Conservation (phyloP, 2,888 invertebrate species). For the Tipula confusa region DNA sequence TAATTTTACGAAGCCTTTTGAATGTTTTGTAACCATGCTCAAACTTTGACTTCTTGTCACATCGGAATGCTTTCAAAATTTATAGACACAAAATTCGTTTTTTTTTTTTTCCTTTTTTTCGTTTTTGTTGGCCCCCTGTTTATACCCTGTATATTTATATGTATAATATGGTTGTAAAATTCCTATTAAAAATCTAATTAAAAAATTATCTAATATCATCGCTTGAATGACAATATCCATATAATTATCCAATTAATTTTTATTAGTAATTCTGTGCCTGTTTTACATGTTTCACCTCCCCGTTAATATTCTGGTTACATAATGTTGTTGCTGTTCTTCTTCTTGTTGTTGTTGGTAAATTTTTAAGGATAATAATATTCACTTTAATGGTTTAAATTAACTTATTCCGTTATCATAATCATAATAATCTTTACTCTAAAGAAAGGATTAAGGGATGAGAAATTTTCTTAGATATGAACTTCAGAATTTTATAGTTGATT, state of each 20-base stretch:
- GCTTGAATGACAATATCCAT: constrained; percentile 25
- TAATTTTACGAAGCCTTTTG: too few relatives aligned
- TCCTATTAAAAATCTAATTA: not conserved
- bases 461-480: not conserved
- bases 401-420: not conserved
- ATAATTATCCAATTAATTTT: constrained; percentile 12
- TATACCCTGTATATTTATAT: not conserved
- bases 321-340: not conserved
- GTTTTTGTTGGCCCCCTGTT: too few relatives aligned
- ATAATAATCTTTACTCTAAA: not conserved
- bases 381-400: constrained; percentile 5
- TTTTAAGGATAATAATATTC: constrained; percentile 20
- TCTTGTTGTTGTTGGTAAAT: not conserved
- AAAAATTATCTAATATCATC: not conserved
- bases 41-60: too few relatives aligned
- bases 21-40: too few relatives aligned
- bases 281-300: not conserved
- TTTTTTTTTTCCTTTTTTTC: too few relatives aligned
- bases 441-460: not conserved
- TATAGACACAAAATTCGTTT: too few relatives aligned
- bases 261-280: not conserved
- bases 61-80: too few relatives aligned
- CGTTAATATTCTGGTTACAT: not conserved
- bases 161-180: not conserved
- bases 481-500: not conserved